Percentiles rank a stretch among this genome's conserved stretches.
Conservation (phyloP, 2,888 invertebrate species). For the Polydrusus tereticollis region DNA sequence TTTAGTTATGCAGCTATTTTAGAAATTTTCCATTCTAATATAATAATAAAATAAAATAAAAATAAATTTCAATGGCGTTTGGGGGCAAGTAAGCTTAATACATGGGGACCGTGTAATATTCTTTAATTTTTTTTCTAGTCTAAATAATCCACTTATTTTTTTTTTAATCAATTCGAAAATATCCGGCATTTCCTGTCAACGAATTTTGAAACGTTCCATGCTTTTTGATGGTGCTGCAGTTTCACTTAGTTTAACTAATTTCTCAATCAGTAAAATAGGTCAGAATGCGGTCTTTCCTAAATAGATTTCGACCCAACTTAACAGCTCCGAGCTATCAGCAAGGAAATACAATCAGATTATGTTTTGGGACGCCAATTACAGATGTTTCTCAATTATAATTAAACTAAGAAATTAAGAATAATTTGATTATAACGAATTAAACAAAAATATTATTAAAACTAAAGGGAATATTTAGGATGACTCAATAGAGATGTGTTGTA, state of each 20-base stretch:
- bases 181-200: not conserved
- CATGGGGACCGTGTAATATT: no score
- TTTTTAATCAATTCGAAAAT: no score
- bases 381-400: slow-evolving; percentile 1
- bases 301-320: slow-evolving; percentile 9
- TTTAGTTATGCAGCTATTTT: no score
- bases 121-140: no score
- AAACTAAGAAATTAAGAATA: not conserved
- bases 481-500: no score
- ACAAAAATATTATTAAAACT: no score
- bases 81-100: no score
- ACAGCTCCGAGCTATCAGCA: not conserved
- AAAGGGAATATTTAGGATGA: no score
- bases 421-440: not conserved
- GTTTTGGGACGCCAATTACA: slow-evolving; percentile 8
- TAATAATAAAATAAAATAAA: no score
- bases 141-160: no score
- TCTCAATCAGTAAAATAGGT: slow-evolving; percentile 2
- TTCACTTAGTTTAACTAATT: slow-evolving; percentile 2
- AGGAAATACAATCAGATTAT: not conserved
- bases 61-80: no score
- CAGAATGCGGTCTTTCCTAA: slow-evolving; percentile 12
- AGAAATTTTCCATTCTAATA: no score
- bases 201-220: not conserved
- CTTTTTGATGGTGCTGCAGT: not conserved